Evolutionary conservation across 2,888 invertebrate species (phyloP).

Genomic region (Drosophila melanosoma): DNA sequence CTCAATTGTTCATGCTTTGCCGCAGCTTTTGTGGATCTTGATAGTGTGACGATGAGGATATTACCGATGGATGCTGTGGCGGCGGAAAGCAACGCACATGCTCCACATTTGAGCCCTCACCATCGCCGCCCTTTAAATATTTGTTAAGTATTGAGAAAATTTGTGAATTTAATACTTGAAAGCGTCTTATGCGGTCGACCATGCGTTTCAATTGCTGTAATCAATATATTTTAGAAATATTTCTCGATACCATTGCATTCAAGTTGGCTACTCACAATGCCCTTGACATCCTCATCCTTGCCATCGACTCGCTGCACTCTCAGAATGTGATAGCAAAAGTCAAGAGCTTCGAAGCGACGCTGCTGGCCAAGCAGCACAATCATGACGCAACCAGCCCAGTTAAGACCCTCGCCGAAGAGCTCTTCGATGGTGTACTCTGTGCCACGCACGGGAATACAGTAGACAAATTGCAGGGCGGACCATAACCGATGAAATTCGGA

Average conservation of each 20-base stretch:
- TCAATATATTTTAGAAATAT: slow-evolving; percentile 2
- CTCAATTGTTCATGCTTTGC: slow-evolving; percentile 85
- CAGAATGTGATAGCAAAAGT: slow-evolving; percentile 99
- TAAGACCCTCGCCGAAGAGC: slow-evolving; percentile 98
- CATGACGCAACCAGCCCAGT: slow-evolving; percentile 99
- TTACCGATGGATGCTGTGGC: slow-evolving; percentile 91
- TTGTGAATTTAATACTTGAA: slow-evolving; percentile 99
- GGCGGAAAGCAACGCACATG: slow-evolving; percentile 99
- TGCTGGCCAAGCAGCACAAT: slow-evolving; percentile 98
- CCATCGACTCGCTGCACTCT: slow-evolving; percentile 98
- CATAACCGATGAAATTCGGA: slow-evolving; percentile 97
- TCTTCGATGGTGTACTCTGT: slow-evolving; percentile 99
- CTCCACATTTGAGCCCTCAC: slow-evolving; percentile 94
- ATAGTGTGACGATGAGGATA: slow-evolving; percentile 86
- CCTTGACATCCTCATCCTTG: slow-evolving; percentile 97
- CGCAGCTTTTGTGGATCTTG: slow-evolving; percentile 87
- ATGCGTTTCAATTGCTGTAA: slow-evolving; percentile 95
- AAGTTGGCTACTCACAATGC: slow-evolving; percentile 91
- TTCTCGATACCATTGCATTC: not conserved
- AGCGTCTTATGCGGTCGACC: slow-evolving; percentile 98
- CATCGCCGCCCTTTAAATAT: slow-evolving; percentile 94
- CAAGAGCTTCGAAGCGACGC: slow-evolving; percentile 97
- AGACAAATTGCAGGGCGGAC: slow-evolving; percentile 99
- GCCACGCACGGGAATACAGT: slow-evolving; percentile 98
- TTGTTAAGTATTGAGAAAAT: slow-evolving; percentile 98